Evolutionary conservation across 2,888 invertebrate species (phyloP).

Genomic region (Athalia cordata): DNA sequence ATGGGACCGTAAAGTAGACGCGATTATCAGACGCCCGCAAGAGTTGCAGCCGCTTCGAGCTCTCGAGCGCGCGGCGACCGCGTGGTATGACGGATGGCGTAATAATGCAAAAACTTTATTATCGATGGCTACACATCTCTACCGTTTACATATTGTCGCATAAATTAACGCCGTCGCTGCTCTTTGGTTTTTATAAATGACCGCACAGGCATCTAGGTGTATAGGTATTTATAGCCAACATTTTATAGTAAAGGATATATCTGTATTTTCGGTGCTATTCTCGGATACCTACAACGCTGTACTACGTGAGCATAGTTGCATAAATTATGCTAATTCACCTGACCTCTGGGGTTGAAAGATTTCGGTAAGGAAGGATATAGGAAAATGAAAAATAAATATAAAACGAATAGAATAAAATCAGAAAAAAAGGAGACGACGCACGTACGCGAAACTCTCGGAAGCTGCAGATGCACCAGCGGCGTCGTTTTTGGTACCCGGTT

Average conservation of each 20-base stretch:
- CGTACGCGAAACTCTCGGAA: too few relatives aligned
- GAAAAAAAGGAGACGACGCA: neutral
- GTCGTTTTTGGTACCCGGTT: too few relatives aligned
- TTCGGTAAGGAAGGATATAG: neutral
- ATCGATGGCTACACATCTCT: neutral
- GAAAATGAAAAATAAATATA: neutral
- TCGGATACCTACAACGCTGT: neutral
- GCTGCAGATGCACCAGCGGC: too few relatives aligned
- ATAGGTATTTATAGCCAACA: neutral
- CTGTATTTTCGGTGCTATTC: too few relatives aligned
- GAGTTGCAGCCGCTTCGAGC: neutral
- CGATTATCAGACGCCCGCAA: conserved; percentile 29
- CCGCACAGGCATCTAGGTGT: neutral
- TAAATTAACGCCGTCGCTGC: neutral
- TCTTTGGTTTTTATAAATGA: neutral
- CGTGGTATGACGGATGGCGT: conserved; percentile 52
- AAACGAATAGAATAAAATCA: neutral
- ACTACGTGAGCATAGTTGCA: neutral
- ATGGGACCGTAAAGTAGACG: conserved; percentile 58
- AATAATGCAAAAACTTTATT: conserved; percentile 53
- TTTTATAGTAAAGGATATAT: neutral
- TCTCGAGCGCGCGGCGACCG: too few relatives aligned
- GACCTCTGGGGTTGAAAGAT: conserved; percentile 21
- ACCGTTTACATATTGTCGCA: neutral
- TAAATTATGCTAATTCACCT: conserved; percentile 13